Base-by-base conservation (phyloP, 2,888 invertebrate genomes). In the Ochropleura leucogaster region DNA sequence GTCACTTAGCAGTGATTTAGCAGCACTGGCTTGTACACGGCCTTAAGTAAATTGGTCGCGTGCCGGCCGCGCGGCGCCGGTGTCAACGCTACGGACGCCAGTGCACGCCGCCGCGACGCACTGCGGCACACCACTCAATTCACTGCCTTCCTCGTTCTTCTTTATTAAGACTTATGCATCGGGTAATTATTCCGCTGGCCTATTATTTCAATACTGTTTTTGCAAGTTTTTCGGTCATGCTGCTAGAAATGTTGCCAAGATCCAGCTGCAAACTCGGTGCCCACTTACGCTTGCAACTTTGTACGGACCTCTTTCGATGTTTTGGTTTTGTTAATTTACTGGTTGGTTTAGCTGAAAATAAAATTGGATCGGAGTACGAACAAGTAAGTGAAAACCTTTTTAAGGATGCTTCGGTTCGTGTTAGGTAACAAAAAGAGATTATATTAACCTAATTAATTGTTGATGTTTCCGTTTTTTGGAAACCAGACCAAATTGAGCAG, bases 41-140 rank as follows among this genome's bases (percentile, higher is more conserved):
- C 89, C 87, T 90, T 93, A 93, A 94, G 94, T 94, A 87, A 93
- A 94, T 93, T 89, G 93, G 91, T 95, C 92, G 96, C 95, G 95
- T 96, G 96, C 91, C 84, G 92, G 90, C 92, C 87, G 83, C 88
- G 89, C 89, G 94, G 93, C 93, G 94, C 91, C 94, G 75, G 80
- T 94, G 95, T 94, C 95, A 93, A 92, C 94, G 92, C 89, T 91
- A 91, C 90, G 90, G 93, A 40, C 59, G 60, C 62, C n/a, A 62
- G 12, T 44, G 62, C 62, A 62, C 44, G 62, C 18, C 62, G 62
- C 62, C 93, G 89, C 90, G 92, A 92, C 95, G 96, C 95, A 95
- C 91, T 95, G 96, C 95, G 95, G 93, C 92, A 94, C 75, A 80
- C 83, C 83, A 84, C 88, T 84, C 83, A 78, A 85, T 87, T 85